phyloP scores from a whole-genome alignment of 2,797 vertebrate species.

The Glossophaga mutica region DNA sequence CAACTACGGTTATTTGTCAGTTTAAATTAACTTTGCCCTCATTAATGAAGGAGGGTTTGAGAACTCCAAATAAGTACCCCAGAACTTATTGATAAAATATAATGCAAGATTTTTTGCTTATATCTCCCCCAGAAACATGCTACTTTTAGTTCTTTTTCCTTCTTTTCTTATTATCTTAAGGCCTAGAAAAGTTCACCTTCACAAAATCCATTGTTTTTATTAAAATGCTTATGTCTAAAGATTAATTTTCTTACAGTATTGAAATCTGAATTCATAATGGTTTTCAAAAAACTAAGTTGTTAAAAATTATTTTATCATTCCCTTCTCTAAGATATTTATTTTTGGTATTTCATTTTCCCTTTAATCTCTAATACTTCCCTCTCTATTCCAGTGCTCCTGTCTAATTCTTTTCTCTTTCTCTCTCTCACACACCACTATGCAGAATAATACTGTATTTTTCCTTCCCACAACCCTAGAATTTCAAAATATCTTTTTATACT shows the following conservation, averaged over 20 bases:
- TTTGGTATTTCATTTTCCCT: background rate
- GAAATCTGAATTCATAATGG: background rate
- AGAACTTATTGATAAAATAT: background rate
- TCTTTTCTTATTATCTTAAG: background rate
- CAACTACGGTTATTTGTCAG: background rate
- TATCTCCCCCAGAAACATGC: background rate
- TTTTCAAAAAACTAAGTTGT: background rate
- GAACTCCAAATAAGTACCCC: background rate
- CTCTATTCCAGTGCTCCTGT: background rate
- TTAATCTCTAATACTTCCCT: background rate
- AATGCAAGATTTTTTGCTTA: background rate
- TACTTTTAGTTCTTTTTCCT: background rate
- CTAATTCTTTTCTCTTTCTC: background rate
- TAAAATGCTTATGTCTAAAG: background rate
- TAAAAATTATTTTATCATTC: conserved; percentile 3
- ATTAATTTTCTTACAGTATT: background rate
- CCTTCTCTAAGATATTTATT: conserved; percentile 10
- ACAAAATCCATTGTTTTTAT: background rate
- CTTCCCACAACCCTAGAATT: background rate
- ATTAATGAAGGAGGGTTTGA: background rate
- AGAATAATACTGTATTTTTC: background rate
- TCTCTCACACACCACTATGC: background rate
- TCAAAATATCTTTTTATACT: background rate
- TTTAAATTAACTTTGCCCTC: conserved; percentile 15
- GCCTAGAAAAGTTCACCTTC: background rate